Base-by-base conservation (phyloP, 2,797 vertebrate genomes). In the Cossypha caffra region DNA sequence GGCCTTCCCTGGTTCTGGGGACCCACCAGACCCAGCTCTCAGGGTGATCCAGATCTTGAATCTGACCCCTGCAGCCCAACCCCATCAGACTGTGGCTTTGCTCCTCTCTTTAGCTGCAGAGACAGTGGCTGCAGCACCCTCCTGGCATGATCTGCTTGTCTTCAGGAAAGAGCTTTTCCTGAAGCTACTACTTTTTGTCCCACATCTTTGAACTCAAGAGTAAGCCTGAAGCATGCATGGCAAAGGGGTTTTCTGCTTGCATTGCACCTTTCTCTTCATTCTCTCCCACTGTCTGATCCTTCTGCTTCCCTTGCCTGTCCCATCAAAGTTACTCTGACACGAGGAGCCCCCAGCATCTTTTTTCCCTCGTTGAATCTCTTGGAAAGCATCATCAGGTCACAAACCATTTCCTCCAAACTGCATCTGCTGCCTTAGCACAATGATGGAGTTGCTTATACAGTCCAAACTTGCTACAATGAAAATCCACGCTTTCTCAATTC, bases 361-460 rank as follows among this genome's bases (percentile, higher is more conserved):
- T 40, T 40, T 40, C 40, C 40, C 40, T 40, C 40, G 7, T 40
- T 40, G 40, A 40, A 40, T 40, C 75, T 59, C 85, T 91, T 35
- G 57, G 73, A 80, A 96, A 95, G 51, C 52, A 79, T 54, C 79
- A 80, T 1, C 1, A 1, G 72, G 37, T 83, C 85, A 73, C 66
- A 62, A 90, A 76, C 82, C 43, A 43, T 82, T 87, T 93, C 61
- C 66, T 94, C 71, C 40, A 50, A 76, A 43, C 74, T 90, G 71
- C 47, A 55, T 94, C 66, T 92, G 80, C 80, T 68, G 86, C 73
- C 83, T 51, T 94, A 55, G 67, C 74, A 73, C 59, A 86, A 57
- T 26, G 48, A 55, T 12, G 18, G 80, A 78, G 59, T 16, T 52
- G 31, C 58, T 88, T 48, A 48, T 16, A 33, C 0, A 0, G 59